Percentiles rank a stretch among this genome's conserved stretches.
phyloP scores from a whole-genome alignment of 1,140 invertebrate genomes.

The Leguminivora glycinivorella region DNA sequence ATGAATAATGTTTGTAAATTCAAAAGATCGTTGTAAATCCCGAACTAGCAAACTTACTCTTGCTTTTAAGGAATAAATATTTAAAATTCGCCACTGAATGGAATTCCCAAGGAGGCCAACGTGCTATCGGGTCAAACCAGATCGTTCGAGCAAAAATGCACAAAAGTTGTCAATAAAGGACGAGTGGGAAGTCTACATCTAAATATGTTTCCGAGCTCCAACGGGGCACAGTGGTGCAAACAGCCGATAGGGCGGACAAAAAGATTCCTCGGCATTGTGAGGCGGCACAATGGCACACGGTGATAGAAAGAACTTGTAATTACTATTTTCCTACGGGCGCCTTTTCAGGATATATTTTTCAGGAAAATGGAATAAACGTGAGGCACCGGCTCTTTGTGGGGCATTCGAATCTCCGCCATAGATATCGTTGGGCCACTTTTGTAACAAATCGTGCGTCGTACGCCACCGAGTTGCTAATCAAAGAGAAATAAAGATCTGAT shows the following conservation, averaged over 20 bases:
- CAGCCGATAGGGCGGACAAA: slow-evolving; percentile 72
- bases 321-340: slow-evolving; percentile 73
- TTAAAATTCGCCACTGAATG: not conserved
- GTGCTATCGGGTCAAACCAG: slow-evolving; percentile 20
- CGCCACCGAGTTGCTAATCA: slow-evolving; percentile 30
- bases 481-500: slow-evolving; percentile 17
- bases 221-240: slow-evolving; percentile 63
- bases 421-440: slow-evolving; percentile 30
- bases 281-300: slow-evolving; percentile 55
- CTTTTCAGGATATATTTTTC: slow-evolving; percentile 76
- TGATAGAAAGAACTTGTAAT: slow-evolving; percentile 69
- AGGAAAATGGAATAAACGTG: slow-evolving; percentile 51
- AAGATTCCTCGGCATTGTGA: slow-evolving; percentile 75
- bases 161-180: slow-evolving; percentile 41
- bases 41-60: not conserved
- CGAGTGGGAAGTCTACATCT: slow-evolving; percentile 38
- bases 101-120: not conserved
- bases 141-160: slow-evolving; percentile 29
- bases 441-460: slow-evolving; percentile 36
- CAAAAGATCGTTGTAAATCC: not conserved
- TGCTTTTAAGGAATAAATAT: not conserved
- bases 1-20: slow-evolving; percentile 5
- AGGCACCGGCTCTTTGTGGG: slow-evolving; percentile 35
- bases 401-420: slow-evolving; percentile 41
- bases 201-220: slow-evolving; percentile 48